Evolutionary conservation across 2,888 invertebrate species (phyloP).

Genomic region (Tipula helvola): DNA sequence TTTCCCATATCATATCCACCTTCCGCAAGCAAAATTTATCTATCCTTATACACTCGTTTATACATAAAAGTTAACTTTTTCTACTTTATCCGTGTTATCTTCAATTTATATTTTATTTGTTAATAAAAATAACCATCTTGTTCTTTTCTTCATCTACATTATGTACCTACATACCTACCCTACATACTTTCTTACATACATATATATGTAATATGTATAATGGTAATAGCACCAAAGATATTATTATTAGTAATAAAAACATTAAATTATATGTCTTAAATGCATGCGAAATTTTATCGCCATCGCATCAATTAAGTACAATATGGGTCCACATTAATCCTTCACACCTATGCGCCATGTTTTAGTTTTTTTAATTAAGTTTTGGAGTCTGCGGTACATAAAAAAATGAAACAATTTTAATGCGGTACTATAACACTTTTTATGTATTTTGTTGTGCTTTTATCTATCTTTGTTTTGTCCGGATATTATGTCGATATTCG

Average conservation of each 20-base stretch:
- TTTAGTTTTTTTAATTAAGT: too few relatives aligned
- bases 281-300: neutral
- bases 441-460: too few relatives aligned
- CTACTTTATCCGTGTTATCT: constrained; percentile 4
- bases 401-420: too few relatives aligned
- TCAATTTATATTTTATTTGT: constrained; percentile 4
- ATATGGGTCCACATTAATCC: neutral
- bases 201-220: neutral
- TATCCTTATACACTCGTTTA: neutral
- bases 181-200: too few relatives aligned
- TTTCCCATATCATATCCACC: neutral
- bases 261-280: neutral
- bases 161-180: neutral
- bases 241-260: neutral
- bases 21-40: neutral
- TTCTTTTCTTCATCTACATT: neutral
- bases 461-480: too few relatives aligned
- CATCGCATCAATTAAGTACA: neutral
- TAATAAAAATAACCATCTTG: constrained; percentile 4
- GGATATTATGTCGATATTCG: too few relatives aligned
- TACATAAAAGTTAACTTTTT: neutral
- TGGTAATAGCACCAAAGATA: neutral
- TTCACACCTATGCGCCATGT: neutral
- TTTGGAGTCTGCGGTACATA: too few relatives aligned
- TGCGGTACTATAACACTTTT: too few relatives aligned